Percentiles rank a stretch among this genome's conserved stretches.
phyloP scores from a whole-genome alignment of 2,113 vertebrate species.

The Ranitomeya variabilis region DNA sequence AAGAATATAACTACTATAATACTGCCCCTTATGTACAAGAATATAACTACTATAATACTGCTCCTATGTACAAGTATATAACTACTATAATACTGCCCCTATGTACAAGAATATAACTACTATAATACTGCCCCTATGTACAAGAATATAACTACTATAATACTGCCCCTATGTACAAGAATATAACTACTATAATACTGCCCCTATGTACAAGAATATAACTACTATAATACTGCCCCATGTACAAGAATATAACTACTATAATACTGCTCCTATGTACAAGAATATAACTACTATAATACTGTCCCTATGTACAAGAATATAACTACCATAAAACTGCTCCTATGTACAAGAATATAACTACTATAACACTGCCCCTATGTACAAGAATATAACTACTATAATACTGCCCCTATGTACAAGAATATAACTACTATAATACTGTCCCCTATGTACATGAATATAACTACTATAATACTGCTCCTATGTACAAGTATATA shows the following conservation, averaged over 20 bases:
- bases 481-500: not conserved
- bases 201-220: not conserved
- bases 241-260: not conserved
- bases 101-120: not conserved
- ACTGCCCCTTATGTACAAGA: not conserved
- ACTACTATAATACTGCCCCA: not conserved
- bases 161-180: not conserved
- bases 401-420: not conserved
- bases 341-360: not conserved
- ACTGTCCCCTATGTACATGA: not conserved
- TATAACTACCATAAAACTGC: not conserved
- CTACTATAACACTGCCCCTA: not conserved
- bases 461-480: not conserved
- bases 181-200: not conserved
- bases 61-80: not conserved
- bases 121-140: not conserved
- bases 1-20: not conserved
- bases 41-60: not conserved
- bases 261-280: not conserved
- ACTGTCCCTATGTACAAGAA: not conserved
- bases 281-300: not conserved
- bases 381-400: not conserved
- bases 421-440: not conserved
- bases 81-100: not conserved
- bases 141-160: not conserved